Evolutionary conservation across 2,888 invertebrate species (phyloP), one percentile per base, ranked within the genome.

Genomic region (Incurvaria masculella): DNA sequence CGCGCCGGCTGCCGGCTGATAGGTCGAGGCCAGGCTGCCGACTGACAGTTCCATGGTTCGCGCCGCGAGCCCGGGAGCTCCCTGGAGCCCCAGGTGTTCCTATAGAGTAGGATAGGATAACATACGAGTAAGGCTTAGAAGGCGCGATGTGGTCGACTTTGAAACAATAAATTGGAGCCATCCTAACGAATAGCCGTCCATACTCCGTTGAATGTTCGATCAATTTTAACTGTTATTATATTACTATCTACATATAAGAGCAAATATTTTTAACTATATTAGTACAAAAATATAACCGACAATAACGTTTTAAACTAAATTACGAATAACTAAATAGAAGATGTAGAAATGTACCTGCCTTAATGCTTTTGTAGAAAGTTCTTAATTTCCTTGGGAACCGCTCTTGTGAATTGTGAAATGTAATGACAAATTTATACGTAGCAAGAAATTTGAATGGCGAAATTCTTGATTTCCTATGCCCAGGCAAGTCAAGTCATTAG

Each of bases 1-100:
- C 17, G 51, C 47, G 33, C 44, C 50, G 45, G 50, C 47, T 50
- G 45, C 44, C 17, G 48, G 50, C 47, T 18, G 45, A 21, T n/a
- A n/a, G n/a, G n/a, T n/a, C 41, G 19, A 17, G 46, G 21, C 14
- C 42, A 10, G 14, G 33, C 33, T 3, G 33, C 33, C 8, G 14
- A 4, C 3, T 14, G 6, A 33, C 33, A 4, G 23, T 4, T 11
- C 33, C 33, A n/a, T 6, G 33, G n/a, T n/a, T n/a, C n/a, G n/a
- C n/a, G n/a, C n/a, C n/a, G n/a, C n/a, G n/a, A n/a, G n/a, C n/a
- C n/a, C n/a, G n/a, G n/a, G n/a, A n/a, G n/a, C n/a, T n/a, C n/a
- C n/a, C n/a, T n/a, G n/a, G n/a, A n/a, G n/a, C n/a, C n/a, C n/a
- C n/a, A n/a, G n/a, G n/a, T n/a, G n/a, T 33, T 33, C 33, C 33